A percentile compares a stretch with the other conserved stretches of the same genome.
Conservation (phyloP, 2,888 invertebrate species). For the Orchesellides sinensis region DNA sequence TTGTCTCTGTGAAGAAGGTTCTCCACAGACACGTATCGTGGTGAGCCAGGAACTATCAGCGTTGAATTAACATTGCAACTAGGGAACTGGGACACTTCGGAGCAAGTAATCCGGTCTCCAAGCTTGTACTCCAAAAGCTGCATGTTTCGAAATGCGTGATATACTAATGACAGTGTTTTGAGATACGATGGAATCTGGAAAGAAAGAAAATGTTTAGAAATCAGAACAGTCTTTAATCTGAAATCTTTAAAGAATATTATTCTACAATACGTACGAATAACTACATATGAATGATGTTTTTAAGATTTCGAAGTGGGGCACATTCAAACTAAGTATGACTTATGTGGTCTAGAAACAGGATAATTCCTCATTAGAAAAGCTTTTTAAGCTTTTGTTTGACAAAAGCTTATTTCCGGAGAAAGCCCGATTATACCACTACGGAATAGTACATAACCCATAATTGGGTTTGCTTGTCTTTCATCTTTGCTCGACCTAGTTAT, state of each 20-base stretch:
- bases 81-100: constrained; percentile 71
- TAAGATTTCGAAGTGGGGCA: constrained; percentile 28
- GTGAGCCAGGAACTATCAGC: not conserved
- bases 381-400: too few relatives aligned
- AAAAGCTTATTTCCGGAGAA: too few relatives aligned
- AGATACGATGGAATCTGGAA: constrained; percentile 72
- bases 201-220: too few relatives aligned
- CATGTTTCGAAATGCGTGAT: constrained; percentile 89
- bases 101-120: constrained; percentile 84
- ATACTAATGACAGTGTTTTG: constrained; percentile 79
- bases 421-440: too few relatives aligned
- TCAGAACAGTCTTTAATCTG: not conserved
- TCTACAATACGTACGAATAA: too few relatives aligned
- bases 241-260: not conserved
- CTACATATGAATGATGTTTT: not conserved
- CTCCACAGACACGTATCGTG: constrained; percentile 81
- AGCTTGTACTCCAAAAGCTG: constrained; percentile 87
- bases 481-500: too few relatives aligned
- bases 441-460: too few relatives aligned
- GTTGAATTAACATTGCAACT: constrained; percentile 80
- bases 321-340: too few relatives aligned
- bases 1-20: constrained; percentile 84
- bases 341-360: too few relatives aligned
- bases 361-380: too few relatives aligned
- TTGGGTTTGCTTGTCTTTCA: too few relatives aligned